phyloP scores from a whole-genome alignment of 2,797 vertebrate genomes.

The Fratercula arctica region DNA sequence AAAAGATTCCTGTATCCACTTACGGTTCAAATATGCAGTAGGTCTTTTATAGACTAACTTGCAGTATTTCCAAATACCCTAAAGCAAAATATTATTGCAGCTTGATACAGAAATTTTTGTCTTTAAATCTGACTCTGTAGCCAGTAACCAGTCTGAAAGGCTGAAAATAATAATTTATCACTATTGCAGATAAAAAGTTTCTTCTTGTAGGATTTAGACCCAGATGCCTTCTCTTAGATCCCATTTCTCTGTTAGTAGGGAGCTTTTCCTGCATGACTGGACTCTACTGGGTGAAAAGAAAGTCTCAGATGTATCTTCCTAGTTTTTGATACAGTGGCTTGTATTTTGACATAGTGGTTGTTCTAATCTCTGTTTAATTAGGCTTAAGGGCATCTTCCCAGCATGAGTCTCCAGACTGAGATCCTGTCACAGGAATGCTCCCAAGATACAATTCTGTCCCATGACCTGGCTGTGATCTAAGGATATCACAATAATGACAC shows the following conservation, averaged over 20 bases:
- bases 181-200: background rate
- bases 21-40: background rate
- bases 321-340: background rate
- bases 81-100: background rate
- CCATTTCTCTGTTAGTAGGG: background rate
- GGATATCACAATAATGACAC: background rate
- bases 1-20: background rate
- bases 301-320: background rate
- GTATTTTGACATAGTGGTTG: background rate
- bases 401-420: background rate
- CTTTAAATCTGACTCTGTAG: background rate
- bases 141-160: background rate
- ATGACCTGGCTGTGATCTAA: background rate
- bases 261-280: background rate
- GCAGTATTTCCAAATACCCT: background rate
- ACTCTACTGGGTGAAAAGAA: background rate
- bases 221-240: background rate
- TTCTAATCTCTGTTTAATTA: background rate
- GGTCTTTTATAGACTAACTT: background rate
- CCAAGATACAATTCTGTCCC: background rate
- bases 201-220: background rate
- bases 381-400: background rate
- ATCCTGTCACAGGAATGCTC: background rate
- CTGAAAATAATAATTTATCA: background rate
- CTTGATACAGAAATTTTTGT: background rate